Evolutionary conservation across 2,888 invertebrate genomes (phyloP).

Genomic region (Archips crataeganus): DNA sequence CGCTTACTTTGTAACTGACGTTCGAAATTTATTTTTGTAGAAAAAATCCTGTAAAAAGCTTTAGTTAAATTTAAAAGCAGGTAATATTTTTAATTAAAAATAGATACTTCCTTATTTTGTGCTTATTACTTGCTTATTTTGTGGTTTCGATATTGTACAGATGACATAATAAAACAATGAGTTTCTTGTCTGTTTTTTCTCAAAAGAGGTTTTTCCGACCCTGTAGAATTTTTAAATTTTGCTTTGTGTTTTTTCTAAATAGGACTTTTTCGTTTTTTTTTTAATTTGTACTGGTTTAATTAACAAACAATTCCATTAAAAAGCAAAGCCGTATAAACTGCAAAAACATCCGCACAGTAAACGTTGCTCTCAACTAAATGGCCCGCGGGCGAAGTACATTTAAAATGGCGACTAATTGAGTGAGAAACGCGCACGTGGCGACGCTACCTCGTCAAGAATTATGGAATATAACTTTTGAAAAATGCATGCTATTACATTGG

Average conservation of each 20-base stretch:
- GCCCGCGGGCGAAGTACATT: conserved; percentile 29
- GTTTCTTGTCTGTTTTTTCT: too few relatives aligned
- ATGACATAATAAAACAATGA: too few relatives aligned
- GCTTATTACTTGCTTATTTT: neutral
- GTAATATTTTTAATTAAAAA: neutral
- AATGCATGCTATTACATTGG: too few relatives aligned
- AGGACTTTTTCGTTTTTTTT: too few relatives aligned
- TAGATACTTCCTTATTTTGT: too few relatives aligned
- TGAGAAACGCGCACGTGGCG: conserved; percentile 22
- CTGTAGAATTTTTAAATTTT: too few relatives aligned
- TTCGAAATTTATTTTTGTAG: neutral
- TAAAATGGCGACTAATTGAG: conserved; percentile 41
- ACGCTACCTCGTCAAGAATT: neutral
- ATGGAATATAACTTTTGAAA: neutral
- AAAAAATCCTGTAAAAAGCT: neutral
- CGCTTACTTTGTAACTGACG: conserved; percentile 11
- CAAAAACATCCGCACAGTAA: neutral
- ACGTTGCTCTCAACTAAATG: conserved; percentile 36
- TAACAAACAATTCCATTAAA: neutral
- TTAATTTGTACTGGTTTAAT: too few relatives aligned
- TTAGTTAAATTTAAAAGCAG: neutral
- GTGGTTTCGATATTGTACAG: too few relatives aligned
- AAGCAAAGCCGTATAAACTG: neutral
- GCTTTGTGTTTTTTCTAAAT: too few relatives aligned
- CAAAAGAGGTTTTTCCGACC: too few relatives aligned